Base-by-base conservation (phyloP, 2,888 invertebrate species). In the Heteropelma amictum region DNA sequence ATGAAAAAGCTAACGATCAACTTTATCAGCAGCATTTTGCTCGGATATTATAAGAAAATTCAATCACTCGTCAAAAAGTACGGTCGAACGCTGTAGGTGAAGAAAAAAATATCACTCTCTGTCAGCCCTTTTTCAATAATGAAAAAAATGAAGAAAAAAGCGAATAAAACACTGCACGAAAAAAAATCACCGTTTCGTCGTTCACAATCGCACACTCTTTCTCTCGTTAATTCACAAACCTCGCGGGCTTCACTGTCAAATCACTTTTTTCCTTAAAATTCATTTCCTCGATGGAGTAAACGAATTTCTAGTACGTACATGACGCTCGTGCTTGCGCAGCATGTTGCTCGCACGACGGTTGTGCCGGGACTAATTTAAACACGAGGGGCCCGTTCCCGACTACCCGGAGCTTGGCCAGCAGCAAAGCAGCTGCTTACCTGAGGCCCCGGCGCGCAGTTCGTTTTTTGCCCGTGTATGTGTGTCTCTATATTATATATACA, bases 281-380 rank as follows among this genome's bases (percentile, higher is more conserved):
- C 33, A 45, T 33, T 54, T 14, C 33, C 54, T 54, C 33, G 2
- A 28, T 8, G 12, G 21, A 30, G 12, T 42, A 21, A 12, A 17
- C 23, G 30, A 17, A n/a, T 51, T 21, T 23, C 30, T 40, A 7
- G 17, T 51, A 33, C 49, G 51, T 8, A 26, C 49, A 58, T 45
- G 40, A 51, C 63, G 56, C 4, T 61, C 65, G 65, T 49, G 10
- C 33, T 33, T 23, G 28, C 56, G 67, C 58, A 56, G 58, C 84
- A 83, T 86, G 88, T 85, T 89, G 82, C 84, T 77, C 83, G 84
- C 79, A 82, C 87, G 87, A 85, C 86, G 86, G 88, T 89, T 88
- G 87, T 81, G 87, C 85, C 87, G 86, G 86, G 85, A 89, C 89
- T 89, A 87, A 88, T 88, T 87, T 83, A 81, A 85, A 82, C 85